Conservation (phyloP, 2,113 vertebrate species). For the Vireo altiloquus region DNA sequence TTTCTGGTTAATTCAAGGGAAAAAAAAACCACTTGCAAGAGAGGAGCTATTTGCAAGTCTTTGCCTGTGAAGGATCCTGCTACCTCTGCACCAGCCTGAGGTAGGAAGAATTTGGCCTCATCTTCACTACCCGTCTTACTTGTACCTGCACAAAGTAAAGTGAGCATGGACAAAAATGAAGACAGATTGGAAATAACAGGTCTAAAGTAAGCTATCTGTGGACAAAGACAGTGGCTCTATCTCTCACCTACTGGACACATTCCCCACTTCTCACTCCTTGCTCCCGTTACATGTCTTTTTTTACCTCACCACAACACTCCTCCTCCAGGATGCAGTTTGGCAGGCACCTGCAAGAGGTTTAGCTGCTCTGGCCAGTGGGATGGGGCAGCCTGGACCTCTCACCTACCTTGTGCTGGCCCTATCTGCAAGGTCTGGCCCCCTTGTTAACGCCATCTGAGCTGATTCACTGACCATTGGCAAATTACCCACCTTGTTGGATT, state of each 20-base stretch:
- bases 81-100: background rate
- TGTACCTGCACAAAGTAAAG: background rate
- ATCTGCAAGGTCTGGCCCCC: background rate
- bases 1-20: background rate
- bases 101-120: background rate
- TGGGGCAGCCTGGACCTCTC: background rate
- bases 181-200: background rate
- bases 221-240: background rate
- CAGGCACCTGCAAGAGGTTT: background rate
- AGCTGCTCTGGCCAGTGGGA: background rate
- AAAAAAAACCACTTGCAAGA: background rate
- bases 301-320: background rate
- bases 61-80: background rate
- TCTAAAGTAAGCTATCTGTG: background rate
- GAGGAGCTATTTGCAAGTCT: background rate
- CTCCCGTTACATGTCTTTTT: background rate
- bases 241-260: background rate
- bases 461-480: background rate
- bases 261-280: background rate
- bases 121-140: background rate
- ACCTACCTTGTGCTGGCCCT: background rate
- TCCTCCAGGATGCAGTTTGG: background rate
- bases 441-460: background rate
- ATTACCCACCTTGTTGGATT: background rate
- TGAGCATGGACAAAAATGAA: background rate